Base-by-base conservation (phyloP, 2,888 invertebrate species). In the Ectemnius lituratus region DNA sequence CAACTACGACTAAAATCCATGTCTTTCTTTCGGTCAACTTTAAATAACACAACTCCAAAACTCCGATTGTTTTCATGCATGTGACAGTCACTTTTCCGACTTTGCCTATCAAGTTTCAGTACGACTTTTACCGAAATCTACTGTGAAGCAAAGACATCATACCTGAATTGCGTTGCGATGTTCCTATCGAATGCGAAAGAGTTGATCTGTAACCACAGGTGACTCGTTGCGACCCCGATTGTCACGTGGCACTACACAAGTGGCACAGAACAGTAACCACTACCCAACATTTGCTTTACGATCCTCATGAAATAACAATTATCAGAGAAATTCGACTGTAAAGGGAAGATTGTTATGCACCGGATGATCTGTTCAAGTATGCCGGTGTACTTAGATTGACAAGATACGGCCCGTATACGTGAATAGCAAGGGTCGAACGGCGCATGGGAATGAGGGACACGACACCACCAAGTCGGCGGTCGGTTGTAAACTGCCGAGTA, bases 401-500 rank as follows among this genome's bases (percentile, higher is more conserved):
- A 52, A 52, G 6, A 2, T 14, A 52, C 16, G 4, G 14, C 8
- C 52, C 52, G 16, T 52, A 16, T 16, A 16, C 16, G n/a, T 52
- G 52, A 11, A 52, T 59, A 62, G 60, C 61, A 23, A 13, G 27
- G 52, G 14, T 6, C 18, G 47, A 47, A 58, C 6, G 62, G 49
- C 45, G 49, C 37, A 71, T 67, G 61, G 62, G 63, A 78, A 52
- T 16, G 14, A 16, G 56, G 58, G 13, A 60, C 76, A 64, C 81
- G 86, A 89, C 86, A 84, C 86, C 80, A 70, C 79, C 86, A 80
- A 83, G 76, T 81, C 87, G 87, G 83, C 84, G 83, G 88, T 86
- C 88, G 88, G 86, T 87, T 86, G 88, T 89, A 88, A 90, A 90
- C 90, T 90, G 90, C 87, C 90, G 90, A 90, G 90, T 88, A 88